Conservation (phyloP, 2,113 vertebrate genomes). For the Chiloscyllium plagiosum region DNA sequence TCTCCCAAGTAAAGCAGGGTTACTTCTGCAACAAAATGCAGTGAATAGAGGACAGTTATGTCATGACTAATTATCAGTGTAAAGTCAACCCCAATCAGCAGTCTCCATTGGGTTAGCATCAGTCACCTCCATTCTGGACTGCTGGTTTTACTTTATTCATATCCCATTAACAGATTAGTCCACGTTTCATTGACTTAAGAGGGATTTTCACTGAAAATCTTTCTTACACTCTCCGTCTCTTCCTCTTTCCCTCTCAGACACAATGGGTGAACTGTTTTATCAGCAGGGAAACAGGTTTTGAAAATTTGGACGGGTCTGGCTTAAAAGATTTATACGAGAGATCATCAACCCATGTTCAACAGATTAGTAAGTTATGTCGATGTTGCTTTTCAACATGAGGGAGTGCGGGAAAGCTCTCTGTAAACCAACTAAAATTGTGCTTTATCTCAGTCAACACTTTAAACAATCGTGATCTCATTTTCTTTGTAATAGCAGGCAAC, state of each 20-base stretch:
- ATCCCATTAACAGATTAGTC: not conserved
- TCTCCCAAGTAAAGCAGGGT: not conserved
- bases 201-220: not conserved
- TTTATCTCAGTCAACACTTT: not conserved
- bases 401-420: not conserved
- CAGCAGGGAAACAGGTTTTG: not conserved
- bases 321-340: not conserved
- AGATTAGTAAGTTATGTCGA: not conserved
- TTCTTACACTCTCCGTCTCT: no score
- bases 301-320: not conserved
- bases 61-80: not conserved
- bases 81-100: not conserved
- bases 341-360: not conserved
- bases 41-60: not conserved
- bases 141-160: not conserved
- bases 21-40: not conserved
- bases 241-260: not conserved
- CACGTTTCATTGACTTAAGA: not conserved
- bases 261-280: not conserved
- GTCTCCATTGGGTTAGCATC: not conserved
- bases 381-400: not conserved
- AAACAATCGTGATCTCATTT: not conserved
- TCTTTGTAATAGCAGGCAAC: not conserved
- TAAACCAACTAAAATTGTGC: not conserved
- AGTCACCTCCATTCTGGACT: not conserved